Evolutionary conservation across 2,888 invertebrate species (phyloP).

Genomic region (Euplexia lucipara): DNA sequence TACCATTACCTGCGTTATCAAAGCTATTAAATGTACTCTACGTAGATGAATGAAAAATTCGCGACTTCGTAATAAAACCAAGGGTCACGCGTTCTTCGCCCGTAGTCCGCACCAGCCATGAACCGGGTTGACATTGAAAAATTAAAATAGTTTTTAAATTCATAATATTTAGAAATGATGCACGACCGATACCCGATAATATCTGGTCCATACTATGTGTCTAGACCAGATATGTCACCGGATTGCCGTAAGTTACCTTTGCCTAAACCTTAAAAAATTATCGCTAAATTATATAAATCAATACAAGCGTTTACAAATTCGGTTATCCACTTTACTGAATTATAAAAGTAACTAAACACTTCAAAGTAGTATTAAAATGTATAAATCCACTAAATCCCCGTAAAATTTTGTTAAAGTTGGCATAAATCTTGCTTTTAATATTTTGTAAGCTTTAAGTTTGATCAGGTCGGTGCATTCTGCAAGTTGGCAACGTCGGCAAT

Average conservation of each 20-base stretch:
- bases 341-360: not conserved
- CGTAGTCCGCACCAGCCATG: conserved; percentile 71
- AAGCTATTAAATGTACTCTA: conserved; percentile 71
- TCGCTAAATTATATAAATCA: not conserved
- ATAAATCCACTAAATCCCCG: conserved; percentile 40
- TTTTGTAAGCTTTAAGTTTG: too few relatives aligned
- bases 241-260: conserved; percentile 74
- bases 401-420: conserved; percentile 46
- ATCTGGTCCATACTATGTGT: conserved; percentile 73
- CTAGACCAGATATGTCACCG: conserved; percentile 72
- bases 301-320: not conserved
- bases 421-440: too few relatives aligned
- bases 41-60: conserved; percentile 73
- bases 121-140: conserved; percentile 75
- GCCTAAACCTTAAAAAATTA: not conserved
- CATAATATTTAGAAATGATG: conserved; percentile 61
- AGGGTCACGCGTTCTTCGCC: conserved; percentile 61
- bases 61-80: conserved; percentile 77
- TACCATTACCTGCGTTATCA: conserved; percentile 65
- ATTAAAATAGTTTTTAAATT: conserved; percentile 40
- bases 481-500: too few relatives aligned
- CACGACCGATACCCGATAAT: conserved; percentile 68
- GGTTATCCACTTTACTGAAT: not conserved
- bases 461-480: too few relatives aligned
- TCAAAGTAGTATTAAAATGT: conserved; percentile 14